Evolutionary conservation across 2,888 invertebrate species (phyloP).

Genomic region (Panzeria rudis): DNA sequence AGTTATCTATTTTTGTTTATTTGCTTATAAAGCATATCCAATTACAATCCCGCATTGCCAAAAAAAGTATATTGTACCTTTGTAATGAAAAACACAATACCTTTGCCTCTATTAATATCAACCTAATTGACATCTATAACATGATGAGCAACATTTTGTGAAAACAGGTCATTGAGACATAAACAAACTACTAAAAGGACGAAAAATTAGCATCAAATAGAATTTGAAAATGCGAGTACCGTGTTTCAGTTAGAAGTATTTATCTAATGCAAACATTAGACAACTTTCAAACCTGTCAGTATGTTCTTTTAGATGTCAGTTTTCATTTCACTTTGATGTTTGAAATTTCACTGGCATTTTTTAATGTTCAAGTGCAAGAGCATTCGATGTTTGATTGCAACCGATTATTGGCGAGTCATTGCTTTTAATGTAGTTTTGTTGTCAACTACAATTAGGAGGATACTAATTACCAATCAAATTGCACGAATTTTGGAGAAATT

Average conservation of each 20-base stretch:
- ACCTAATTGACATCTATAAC: slow-evolving; percentile 3
- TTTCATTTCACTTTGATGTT: slow-evolving; percentile 14
- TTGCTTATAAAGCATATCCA: too few species aligned
- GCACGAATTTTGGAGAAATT: background rate
- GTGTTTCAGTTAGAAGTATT: background rate
- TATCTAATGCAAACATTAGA: background rate
- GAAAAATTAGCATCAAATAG: background rate
- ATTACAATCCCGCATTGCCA: too few species aligned
- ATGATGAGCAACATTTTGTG: slow-evolving; percentile 23
- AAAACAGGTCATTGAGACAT: background rate
- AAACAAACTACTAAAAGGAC: background rate
- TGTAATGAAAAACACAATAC: too few species aligned
- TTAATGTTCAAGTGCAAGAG: background rate
- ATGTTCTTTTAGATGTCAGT: background rate
- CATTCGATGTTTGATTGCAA: slow-evolving; percentile 11
- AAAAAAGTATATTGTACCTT: too few species aligned
- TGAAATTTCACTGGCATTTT: slow-evolving; percentile 3
- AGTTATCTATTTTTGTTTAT: too few species aligned
- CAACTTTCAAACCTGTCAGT: slow-evolving; percentile 14
- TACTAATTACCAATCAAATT: slow-evolving; percentile 35
- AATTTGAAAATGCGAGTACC: background rate
- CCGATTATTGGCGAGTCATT: background rate
- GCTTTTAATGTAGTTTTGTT: slow-evolving; percentile 24
- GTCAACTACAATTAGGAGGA: slow-evolving; percentile 18
- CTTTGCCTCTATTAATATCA: slow-evolving; percentile 3